Conservation (phyloP, 2,888 invertebrate species). For the Gymnoscelis rufifasciata region DNA sequence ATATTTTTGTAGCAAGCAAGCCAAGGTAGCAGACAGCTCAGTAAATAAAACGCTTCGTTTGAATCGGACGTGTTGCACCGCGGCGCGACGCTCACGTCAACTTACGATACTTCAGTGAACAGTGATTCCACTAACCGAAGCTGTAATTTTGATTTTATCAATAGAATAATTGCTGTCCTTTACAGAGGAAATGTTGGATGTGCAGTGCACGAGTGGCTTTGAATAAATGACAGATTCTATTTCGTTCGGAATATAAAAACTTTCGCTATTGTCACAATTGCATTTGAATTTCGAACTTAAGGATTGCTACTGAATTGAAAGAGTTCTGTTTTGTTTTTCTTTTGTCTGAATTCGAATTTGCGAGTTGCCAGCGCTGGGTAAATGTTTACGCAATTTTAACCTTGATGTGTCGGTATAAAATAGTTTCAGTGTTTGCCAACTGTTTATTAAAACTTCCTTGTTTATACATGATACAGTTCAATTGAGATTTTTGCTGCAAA, state of each 20-base stretch:
- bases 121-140: slow-evolving; percentile 4
- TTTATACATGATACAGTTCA: too few relatives aligned
- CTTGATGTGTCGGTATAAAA: slow-evolving; percentile 33
- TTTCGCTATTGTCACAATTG: slow-evolving; percentile 47
- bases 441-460: slow-evolving; percentile 26
- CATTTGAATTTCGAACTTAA: slow-evolving; percentile 23
- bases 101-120: slow-evolving; percentile 23
- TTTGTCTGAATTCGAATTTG: neutral
- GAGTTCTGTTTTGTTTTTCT: neutral
- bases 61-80: slow-evolving; percentile 47
- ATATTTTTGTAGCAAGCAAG: slow-evolving; percentile 35
- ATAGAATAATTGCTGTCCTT: slow-evolving; percentile 24
- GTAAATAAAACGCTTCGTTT: slow-evolving; percentile 55
- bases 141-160: slow-evolving; percentile 22
- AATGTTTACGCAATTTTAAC: slow-evolving; percentile 30
- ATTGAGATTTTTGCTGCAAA: too few relatives aligned
- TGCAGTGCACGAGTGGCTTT: slow-evolving; percentile 64
- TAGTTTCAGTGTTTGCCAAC: slow-evolving; percentile 34
- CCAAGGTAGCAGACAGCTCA: slow-evolving; percentile 34
- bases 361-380: slow-evolving; percentile 8
- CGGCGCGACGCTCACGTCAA: slow-evolving; percentile 38
- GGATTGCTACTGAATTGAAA: neutral
- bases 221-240: neutral
- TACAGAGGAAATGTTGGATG: slow-evolving; percentile 51
- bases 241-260: slow-evolving; percentile 31